Evolutionary conservation across 1,140 invertebrate species (phyloP).

Genomic region (Dendrolimus punctatus): DNA sequence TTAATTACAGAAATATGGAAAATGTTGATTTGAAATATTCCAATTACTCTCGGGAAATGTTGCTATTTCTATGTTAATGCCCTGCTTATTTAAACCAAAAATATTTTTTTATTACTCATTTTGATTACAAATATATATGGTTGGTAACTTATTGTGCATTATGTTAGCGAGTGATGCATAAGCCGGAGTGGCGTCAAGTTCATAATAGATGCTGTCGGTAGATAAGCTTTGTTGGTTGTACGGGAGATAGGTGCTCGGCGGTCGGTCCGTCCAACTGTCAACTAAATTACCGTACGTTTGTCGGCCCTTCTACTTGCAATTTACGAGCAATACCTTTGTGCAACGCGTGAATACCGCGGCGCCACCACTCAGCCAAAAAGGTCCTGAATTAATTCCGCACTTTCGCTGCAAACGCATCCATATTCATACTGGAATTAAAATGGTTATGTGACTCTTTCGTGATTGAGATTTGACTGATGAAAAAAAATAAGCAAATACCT

Average conservation of each 20-base stretch:
- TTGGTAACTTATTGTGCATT: slow-evolving; percentile 7
- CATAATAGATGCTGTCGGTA: slow-evolving; percentile 58
- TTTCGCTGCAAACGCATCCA: slow-evolving; percentile 13
- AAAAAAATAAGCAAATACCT: no score
- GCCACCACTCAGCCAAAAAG: slow-evolving; percentile 29
- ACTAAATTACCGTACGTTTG: slow-evolving; percentile 55
- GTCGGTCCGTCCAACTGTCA: slow-evolving; percentile 40
- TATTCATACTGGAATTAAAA: no score
- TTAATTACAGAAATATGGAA: no score
- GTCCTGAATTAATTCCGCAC: slow-evolving; percentile 20
- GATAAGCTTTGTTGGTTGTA: slow-evolving; percentile 52
- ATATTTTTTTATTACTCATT: no score
- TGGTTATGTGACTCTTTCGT: no score
- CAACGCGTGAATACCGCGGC: slow-evolving; percentile 29
- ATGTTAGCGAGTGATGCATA: slow-evolving; percentile 53
- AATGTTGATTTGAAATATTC: no score
- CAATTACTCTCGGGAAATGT: no score
- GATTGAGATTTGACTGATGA: no score
- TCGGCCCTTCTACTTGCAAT: slow-evolving; percentile 48
- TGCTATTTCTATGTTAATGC: no score
- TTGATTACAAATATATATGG: no score
- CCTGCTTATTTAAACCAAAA: no score
- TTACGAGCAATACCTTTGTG: slow-evolving; percentile 49
- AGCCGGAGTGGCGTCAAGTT: slow-evolving; percentile 48
- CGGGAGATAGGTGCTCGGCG: slow-evolving; percentile 16